A percentile compares a stretch with the other conserved stretches of the same genome.
Conservation (phyloP, 2,888 invertebrate genomes). For the Balanococcus diminutus region DNA sequence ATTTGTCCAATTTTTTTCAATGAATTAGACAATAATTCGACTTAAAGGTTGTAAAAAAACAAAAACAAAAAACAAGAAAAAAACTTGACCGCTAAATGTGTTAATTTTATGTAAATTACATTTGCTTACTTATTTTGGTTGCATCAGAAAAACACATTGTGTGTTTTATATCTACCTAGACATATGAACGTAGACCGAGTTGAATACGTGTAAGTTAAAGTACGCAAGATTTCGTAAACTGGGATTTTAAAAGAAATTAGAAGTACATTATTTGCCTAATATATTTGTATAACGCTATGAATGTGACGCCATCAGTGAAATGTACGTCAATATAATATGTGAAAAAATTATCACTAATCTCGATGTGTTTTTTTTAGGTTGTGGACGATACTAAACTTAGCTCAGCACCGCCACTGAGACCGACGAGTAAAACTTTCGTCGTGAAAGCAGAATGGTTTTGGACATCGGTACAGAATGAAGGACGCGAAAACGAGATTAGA, state of each 20-base stretch:
- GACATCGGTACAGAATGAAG: slow-evolving; percentile 96
- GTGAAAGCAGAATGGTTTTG: slow-evolving; percentile 97
- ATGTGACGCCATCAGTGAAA: neutral
- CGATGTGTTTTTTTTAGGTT: slow-evolving; percentile 51
- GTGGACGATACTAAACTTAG: slow-evolving; percentile 80
- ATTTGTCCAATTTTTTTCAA: neutral
- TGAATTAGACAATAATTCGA: neutral
- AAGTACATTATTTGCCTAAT: neutral
- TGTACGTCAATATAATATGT: neutral
- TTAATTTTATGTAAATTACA: slow-evolving; percentile 3
- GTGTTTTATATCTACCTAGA: neutral
- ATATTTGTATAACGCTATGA: neutral
- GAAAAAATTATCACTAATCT: neutral
- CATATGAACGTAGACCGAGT: neutral
- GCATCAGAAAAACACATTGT: neutral
- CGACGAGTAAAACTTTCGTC: slow-evolving; percentile 71
- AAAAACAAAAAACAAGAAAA: no score
- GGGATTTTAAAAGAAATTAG: neutral
- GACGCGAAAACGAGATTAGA: slow-evolving; percentile 87
- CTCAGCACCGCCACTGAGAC: slow-evolving; percentile 70
- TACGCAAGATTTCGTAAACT: neutral
- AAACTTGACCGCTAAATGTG: neutral
- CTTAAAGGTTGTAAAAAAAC: no score
- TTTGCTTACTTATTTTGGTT: no score
- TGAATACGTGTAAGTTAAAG: no score